Evolutionary conservation across 2,888 invertebrate genomes (phyloP).

Genomic region (Erebia epiphron): DNA sequence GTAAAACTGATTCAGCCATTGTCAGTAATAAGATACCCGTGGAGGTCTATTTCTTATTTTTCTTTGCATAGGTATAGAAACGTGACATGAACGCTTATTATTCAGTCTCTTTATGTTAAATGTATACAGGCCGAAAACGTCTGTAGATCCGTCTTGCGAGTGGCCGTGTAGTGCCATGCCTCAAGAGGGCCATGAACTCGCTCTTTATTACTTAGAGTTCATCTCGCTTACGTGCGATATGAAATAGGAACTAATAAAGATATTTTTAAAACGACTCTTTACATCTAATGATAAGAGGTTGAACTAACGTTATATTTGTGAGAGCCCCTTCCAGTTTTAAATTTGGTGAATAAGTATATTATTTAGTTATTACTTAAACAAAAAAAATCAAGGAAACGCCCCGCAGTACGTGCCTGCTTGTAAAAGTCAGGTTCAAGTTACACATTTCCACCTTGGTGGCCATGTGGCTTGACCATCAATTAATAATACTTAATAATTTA

Average conservation of each 20-base stretch:
- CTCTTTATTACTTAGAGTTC: slow-evolving; percentile 72
- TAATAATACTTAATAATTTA: too few relatives aligned
- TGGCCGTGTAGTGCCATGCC: slow-evolving; percentile 51
- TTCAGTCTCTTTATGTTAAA: slow-evolving; percentile 38
- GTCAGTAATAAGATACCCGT: slow-evolving; percentile 17
- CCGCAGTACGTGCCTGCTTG: background rate
- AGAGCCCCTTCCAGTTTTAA: background rate
- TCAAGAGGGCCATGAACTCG: slow-evolving; percentile 73
- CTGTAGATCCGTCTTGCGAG: slow-evolving; percentile 50
- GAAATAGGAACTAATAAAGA: slow-evolving; percentile 42
- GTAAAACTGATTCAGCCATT: slow-evolving; percentile 14
- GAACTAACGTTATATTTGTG: background rate
- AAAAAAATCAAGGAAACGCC: background rate
- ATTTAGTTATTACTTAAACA: background rate
- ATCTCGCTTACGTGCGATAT: slow-evolving; percentile 56
- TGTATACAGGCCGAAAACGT: slow-evolving; percentile 49
- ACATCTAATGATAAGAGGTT: slow-evolving; percentile 18
- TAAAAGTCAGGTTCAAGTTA: background rate
- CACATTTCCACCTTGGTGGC: too few relatives aligned
- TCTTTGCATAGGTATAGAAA: slow-evolving; percentile 28
- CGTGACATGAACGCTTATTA: slow-evolving; percentile 38
- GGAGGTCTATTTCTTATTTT: slow-evolving; percentile 16
- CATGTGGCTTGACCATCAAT: too few relatives aligned
- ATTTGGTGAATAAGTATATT: too few relatives aligned
- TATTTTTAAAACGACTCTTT: slow-evolving; percentile 32